Percentiles rank a stretch among this genome's conserved stretches.
phyloP scores from a whole-genome alignment of 2,113 vertebrate species.

The Isichthys henryi region DNA sequence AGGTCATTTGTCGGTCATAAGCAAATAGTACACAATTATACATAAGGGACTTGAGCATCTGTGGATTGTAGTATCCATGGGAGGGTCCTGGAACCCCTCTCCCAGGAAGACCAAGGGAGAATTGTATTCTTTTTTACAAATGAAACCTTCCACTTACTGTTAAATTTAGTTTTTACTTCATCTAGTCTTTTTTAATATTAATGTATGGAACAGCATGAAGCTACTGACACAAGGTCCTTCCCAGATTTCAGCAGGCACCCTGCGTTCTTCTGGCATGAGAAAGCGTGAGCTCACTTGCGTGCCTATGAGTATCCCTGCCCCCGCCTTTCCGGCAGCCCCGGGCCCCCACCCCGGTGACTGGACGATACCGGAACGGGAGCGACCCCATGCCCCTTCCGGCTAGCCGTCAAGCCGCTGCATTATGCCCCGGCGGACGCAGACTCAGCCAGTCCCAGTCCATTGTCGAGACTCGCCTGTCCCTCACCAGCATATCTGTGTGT shows the following conservation, averaged over 20 bases:
- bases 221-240: not conserved
- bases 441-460: not conserved
- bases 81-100: not conserved
- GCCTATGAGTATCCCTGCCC: constrained; percentile 19
- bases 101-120: not conserved
- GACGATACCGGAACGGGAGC: not conserved
- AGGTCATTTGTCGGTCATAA: not conserved
- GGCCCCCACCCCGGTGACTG: not conserved
- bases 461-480: not conserved
- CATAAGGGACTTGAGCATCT: not conserved
- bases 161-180: not conserved
- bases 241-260: not conserved
- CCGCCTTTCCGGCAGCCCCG: not conserved
- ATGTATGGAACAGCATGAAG: not conserved
- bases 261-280: constrained; percentile 3
- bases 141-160: not conserved
- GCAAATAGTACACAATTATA: not conserved
- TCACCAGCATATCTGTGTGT: constrained; percentile 15
- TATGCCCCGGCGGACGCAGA: not conserved
- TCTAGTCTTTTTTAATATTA: not conserved
- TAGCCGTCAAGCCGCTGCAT: not conserved
- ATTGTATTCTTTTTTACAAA: not conserved
- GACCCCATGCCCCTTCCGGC: not conserved
- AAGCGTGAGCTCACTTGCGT: not conserved
- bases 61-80: not conserved